phyloP scores from a whole-genome alignment of 2,797 vertebrate species.

The Scarus forsteni region DNA sequence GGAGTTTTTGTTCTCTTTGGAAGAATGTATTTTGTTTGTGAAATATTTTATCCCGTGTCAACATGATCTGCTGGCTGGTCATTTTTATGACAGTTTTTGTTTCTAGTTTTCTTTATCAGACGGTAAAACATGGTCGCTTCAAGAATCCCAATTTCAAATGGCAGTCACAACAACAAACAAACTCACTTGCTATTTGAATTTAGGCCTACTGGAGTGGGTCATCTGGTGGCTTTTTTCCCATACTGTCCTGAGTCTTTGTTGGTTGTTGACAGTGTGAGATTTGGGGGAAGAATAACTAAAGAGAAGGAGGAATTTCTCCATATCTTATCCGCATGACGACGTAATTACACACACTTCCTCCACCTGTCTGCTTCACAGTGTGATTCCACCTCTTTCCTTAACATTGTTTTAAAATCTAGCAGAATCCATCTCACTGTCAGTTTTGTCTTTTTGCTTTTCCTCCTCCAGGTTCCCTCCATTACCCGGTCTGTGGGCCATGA shows the following conservation, averaged over 20 bases:
- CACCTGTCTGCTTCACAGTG: slow-evolving; percentile 17
- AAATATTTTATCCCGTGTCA: no score
- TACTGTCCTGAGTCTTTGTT: neutral
- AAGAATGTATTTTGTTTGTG: no score
- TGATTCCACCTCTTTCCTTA: slow-evolving; percentile 12
- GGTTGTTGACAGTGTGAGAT: slow-evolving; percentile 12
- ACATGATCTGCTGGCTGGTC: no score
- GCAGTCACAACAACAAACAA: no score
- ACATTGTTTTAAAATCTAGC: slow-evolving; percentile 49
- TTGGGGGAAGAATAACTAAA: slow-evolving; percentile 3
- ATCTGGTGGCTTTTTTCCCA: slow-evolving; percentile 6
- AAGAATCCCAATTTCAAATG: no score
- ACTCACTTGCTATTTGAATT: no score
- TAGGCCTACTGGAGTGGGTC: neutral
- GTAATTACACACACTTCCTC: slow-evolving; percentile 56
- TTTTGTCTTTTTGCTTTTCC: slow-evolving; percentile 37
- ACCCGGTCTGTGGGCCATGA: slow-evolving; percentile 84
- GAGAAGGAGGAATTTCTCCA: slow-evolving; percentile 22
- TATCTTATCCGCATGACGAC: slow-evolving; percentile 48
- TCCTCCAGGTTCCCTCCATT: slow-evolving; percentile 86
- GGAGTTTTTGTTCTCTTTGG: no score
- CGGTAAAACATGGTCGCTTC: no score
- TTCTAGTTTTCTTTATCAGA: no score
- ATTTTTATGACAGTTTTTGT: no score
- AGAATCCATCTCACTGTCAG: slow-evolving; percentile 57